Conservation (phyloP, 1,140 invertebrate genomes). For the Trachelipus rathkii region DNA sequence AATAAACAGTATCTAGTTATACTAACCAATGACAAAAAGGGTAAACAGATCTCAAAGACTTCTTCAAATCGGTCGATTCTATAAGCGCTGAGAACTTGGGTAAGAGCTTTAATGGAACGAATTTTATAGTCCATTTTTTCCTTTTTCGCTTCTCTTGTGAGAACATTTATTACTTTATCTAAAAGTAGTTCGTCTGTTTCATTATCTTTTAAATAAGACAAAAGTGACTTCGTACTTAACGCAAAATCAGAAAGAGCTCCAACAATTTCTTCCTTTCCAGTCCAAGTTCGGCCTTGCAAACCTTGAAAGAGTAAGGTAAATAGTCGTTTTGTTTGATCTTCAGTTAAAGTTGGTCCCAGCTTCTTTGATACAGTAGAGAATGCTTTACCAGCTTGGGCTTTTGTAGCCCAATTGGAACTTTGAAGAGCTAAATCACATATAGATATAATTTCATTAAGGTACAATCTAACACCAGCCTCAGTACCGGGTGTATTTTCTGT, state of each 20-base stretch:
- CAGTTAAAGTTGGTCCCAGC: slow-evolving; percentile 63
- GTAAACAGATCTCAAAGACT: slow-evolving; percentile 59
- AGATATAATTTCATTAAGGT: slow-evolving; percentile 67
- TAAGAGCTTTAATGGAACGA: slow-evolving; percentile 66
- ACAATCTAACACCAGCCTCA: slow-evolving; percentile 72
- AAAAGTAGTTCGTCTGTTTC: slow-evolving; percentile 36
- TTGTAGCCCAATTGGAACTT: slow-evolving; percentile 78
- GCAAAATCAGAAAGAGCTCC: slow-evolving; percentile 66
- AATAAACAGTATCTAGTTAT: slow-evolving; percentile 45
- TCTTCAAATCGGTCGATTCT: slow-evolving; percentile 69
- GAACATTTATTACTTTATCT: slow-evolving; percentile 59
- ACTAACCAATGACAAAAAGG: slow-evolving; percentile 46
- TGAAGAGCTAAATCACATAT: slow-evolving; percentile 66
- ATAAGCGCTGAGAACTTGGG: slow-evolving; percentile 67
- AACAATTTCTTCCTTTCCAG: slow-evolving; percentile 76
- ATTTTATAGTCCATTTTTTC: slow-evolving; percentile 71
- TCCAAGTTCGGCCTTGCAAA: slow-evolving; percentile 82
- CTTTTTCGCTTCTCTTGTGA: slow-evolving; percentile 74
- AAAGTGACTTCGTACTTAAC: slow-evolving; percentile 60
- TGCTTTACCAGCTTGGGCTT: slow-evolving; percentile 76
- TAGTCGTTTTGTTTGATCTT: slow-evolving; percentile 62
- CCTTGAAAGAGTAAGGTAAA: slow-evolving; percentile 63
- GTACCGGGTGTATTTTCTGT: slow-evolving; percentile 77
- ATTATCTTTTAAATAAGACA: slow-evolving; percentile 51
- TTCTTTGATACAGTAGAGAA: slow-evolving; percentile 73